Base-by-base conservation (phyloP, 2,888 invertebrate genomes). In the Salticus scenicus region DNA sequence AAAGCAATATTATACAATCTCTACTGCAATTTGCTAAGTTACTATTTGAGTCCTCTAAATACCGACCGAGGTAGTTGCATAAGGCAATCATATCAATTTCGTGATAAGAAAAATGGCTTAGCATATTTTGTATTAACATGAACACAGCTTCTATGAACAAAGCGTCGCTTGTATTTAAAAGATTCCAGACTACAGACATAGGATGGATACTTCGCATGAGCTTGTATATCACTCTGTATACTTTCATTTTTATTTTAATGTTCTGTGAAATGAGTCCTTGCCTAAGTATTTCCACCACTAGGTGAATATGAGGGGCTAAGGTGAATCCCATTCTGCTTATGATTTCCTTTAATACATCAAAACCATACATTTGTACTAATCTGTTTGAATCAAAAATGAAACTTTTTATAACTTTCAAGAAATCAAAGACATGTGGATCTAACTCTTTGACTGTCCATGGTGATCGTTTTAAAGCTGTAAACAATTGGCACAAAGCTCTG, bases 201-300 rank as follows among this genome's bases (percentile, higher is more conserved):
- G 83, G 83, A 47, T 83, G 83, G 12, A 83, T 28, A 4, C 30
- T 41, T n/a, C 66, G 27, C 83, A 83, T 76, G 4, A 83, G 57
- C 24, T 41, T 77, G 24, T 66, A 20, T 0, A 77, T 27, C n/a
- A 77, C n/a, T 24, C 37, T 71, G 1, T 77, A 51, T 14, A 67
- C 33, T 20, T 67, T 77, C 10, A 14, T n/a, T 24, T 42, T 42
- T n/a, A 82, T 42, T 20, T 82, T 63, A 14, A n/a, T 64, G n/a
- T 71, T 76, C 1, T 64, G 30, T 1, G 75, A 82, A 5, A 37
- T 31, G 12, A 76, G 37, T 0, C 47, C 4, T n/a, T 28, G 41
- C 1, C 51, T 12, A 1, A 83, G 41, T 10, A 37, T 37, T 1
- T 41, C 41, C 0, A 71, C 57, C 0, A 77, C n/a, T 8, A 5